phyloP scores from a whole-genome alignment of 2,113 vertebrate species.

The Dicentrarchus labrax region DNA sequence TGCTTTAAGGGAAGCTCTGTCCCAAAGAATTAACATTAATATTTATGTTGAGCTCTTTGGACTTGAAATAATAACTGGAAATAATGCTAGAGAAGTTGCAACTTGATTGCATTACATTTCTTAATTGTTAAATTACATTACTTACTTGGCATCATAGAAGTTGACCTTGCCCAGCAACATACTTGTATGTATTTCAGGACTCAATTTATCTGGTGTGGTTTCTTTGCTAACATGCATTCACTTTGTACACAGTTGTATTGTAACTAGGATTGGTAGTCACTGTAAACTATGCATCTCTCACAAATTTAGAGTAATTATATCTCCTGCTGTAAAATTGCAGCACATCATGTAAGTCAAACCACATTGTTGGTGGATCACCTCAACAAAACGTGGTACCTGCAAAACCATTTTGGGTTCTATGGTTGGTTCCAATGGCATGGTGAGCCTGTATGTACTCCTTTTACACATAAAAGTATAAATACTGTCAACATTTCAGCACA shows the following conservation, averaged over 20 bases:
- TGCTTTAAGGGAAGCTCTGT: slow-evolving; percentile 30
- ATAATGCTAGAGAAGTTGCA: neutral
- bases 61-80: slow-evolving; percentile 38
- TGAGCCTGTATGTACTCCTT: neutral
- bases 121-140: slow-evolving; percentile 5
- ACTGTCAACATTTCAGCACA: neutral
- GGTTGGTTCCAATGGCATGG: too few relatives aligned
- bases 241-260: neutral
- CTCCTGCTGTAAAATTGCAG: neutral
- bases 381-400: neutral
- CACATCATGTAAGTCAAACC: neutral
- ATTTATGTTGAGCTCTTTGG: slow-evolving; percentile 59
- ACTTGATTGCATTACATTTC: slow-evolving; percentile 8
- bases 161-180: neutral
- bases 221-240: neutral
- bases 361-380: neutral
- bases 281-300: neutral
- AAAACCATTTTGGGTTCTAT: too few relatives aligned
- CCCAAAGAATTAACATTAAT: slow-evolving; percentile 65
- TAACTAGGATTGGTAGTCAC: neutral
- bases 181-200: neutral
- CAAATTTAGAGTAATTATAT: neutral
- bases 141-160: neutral
- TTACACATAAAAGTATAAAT: too few relatives aligned
- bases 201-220: too few relatives aligned